These are phyloP conservation scores for Melanophora roralis DNA, from an alignment of 2,888 invertebrate genomes.

Conservation along the genomic window DNA sequence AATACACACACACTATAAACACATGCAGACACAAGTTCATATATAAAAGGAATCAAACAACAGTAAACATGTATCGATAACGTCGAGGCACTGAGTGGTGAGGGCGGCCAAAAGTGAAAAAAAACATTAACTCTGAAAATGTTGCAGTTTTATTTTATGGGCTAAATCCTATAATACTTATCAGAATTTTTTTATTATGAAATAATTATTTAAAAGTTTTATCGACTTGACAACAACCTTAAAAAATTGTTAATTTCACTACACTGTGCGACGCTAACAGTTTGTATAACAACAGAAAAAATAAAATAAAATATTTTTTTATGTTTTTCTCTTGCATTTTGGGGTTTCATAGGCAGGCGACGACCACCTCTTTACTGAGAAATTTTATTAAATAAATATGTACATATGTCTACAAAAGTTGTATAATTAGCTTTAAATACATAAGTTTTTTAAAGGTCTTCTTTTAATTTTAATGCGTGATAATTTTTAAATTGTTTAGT, in stretches of 20 bases:
- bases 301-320: slow-evolving; percentile 31
- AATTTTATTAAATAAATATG: slow-evolving; percentile 40
- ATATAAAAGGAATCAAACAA: background rate
- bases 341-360: slow-evolving; percentile 24
- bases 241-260: too few species aligned
- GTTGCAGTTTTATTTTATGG: too few species aligned
- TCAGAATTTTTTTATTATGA: too few species aligned
- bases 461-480: background rate
- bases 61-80: slow-evolving; percentile 8
- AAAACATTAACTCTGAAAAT: too few species aligned
- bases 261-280: slow-evolving; percentile 29
- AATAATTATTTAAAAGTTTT: too few species aligned
- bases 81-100: too few species aligned
- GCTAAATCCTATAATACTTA: too few species aligned
- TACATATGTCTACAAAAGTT: slow-evolving; percentile 26
- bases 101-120: too few species aligned
- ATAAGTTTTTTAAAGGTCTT: slow-evolving; percentile 45
- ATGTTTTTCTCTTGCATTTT: background rate
- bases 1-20: too few species aligned
- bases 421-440: slow-evolving; percentile 20
- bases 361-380: slow-evolving; percentile 16
- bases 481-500: slow-evolving; percentile 40
- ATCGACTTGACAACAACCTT: too few species aligned
- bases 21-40: background rate
- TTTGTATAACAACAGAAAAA: slow-evolving; percentile 4